phyloP scores from a whole-genome alignment of 2,113 vertebrate species.

The Mungos mungo region DNA sequence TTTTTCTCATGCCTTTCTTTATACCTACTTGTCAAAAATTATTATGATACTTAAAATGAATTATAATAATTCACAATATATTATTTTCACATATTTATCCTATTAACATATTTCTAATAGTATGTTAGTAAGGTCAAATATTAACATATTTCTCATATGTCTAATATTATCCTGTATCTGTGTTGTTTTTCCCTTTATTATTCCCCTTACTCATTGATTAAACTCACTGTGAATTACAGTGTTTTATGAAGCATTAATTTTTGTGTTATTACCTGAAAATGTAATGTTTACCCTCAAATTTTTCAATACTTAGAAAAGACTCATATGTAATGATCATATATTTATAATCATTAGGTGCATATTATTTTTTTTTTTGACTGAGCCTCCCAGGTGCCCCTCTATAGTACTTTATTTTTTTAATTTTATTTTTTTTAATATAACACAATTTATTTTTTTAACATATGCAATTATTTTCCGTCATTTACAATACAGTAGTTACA shows the following conservation, averaged over 20 bases:
- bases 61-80: not conserved
- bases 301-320: not conserved
- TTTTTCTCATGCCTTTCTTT: conserved; percentile 1
- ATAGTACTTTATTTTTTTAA: too few relatives aligned
- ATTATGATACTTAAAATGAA: not conserved
- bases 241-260: not conserved
- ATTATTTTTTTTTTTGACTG: too few relatives aligned
- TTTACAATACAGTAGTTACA: too few relatives aligned
- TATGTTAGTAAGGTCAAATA: not conserved
- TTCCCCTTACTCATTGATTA: not conserved
- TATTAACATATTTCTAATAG: not conserved
- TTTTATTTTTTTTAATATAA: too few relatives aligned
- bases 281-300: not conserved
- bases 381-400: too few relatives aligned
- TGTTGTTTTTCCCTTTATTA: not conserved
- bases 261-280: not conserved
- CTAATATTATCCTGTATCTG: not conserved
- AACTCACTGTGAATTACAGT: not conserved
- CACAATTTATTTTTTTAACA: too few relatives aligned
- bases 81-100: not conserved
- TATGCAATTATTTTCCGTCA: too few relatives aligned
- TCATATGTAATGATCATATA: not conserved
- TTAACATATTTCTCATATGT: not conserved
- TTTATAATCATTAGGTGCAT: not conserved
- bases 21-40: not conserved